phyloP scores from a whole-genome alignment of 2,113 vertebrate genomes.

The Odocoileus hemionus region DNA sequence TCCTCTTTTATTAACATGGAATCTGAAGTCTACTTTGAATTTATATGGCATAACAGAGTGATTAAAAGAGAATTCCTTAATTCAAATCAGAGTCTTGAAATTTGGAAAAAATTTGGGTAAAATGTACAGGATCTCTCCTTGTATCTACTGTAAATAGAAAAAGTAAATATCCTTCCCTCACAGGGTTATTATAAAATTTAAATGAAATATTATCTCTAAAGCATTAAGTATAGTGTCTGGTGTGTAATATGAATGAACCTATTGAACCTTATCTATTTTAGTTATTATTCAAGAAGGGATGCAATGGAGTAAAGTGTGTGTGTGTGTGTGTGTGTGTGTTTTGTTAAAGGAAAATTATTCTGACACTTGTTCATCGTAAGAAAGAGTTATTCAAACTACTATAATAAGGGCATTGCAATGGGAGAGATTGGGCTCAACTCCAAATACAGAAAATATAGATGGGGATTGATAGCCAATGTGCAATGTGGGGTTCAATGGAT shows the following conservation, averaged over 20 bases:
- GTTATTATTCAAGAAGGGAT: not conserved
- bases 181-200: not conserved
- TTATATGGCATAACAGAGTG: not conserved
- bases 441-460: not conserved
- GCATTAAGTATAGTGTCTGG: not conserved
- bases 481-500: not conserved
- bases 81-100: conserved; percentile 15
- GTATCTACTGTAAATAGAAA: not conserved
- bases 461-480: not conserved
- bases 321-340: not conserved
- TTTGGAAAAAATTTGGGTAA: not conserved
- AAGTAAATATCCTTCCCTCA: not conserved
- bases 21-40: not conserved
- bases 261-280: not conserved
- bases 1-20: not conserved
- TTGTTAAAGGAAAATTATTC: not conserved
- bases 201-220: not conserved
- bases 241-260: not conserved
- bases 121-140: not conserved
- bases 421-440: not conserved
- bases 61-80: not conserved
- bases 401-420: not conserved
- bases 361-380: not conserved
- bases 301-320: not conserved
- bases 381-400: not conserved